These are phyloP conservation scores for Phortica magna DNA, from an alignment of 2,888 invertebrate species.

Conservation along the genomic window DNA sequence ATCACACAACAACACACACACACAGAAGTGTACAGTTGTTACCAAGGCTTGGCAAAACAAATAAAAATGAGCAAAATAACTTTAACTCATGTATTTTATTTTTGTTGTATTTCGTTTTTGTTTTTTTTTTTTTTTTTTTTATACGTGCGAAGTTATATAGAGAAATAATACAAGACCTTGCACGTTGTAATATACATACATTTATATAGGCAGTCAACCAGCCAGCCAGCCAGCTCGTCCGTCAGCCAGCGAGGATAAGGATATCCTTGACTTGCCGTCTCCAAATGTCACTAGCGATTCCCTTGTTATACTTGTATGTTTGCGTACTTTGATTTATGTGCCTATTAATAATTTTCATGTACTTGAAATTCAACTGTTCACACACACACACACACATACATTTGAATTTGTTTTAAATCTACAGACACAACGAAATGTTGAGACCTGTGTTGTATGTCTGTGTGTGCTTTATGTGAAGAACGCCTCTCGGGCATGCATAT, in stretches of 20 bases:
- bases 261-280: slow-evolving; percentile 25
- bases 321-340: slow-evolving; percentile 49
- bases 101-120: background rate
- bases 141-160: background rate
- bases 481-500: slow-evolving; percentile 1
- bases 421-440: no score
- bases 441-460: background rate
- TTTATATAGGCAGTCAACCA: background rate
- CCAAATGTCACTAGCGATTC: slow-evolving; percentile 19
- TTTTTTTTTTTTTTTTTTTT: background rate
- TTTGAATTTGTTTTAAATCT: no score
- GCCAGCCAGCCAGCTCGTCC: background rate
- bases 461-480: background rate
- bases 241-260: background rate
- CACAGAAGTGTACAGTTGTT: background rate
- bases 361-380: slow-evolving; percentile 15
- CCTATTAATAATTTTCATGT: slow-evolving; percentile 52
- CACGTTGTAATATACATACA: background rate
- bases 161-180: background rate
- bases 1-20: background rate
- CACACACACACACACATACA: background rate
- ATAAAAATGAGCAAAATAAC: background rate
- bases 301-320: background rate
- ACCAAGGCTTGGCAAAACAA: no score
- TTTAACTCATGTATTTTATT: no score